phyloP scores from a whole-genome alignment of 2,797 vertebrate genomes.

The Chlorospingus flavigularis region DNA sequence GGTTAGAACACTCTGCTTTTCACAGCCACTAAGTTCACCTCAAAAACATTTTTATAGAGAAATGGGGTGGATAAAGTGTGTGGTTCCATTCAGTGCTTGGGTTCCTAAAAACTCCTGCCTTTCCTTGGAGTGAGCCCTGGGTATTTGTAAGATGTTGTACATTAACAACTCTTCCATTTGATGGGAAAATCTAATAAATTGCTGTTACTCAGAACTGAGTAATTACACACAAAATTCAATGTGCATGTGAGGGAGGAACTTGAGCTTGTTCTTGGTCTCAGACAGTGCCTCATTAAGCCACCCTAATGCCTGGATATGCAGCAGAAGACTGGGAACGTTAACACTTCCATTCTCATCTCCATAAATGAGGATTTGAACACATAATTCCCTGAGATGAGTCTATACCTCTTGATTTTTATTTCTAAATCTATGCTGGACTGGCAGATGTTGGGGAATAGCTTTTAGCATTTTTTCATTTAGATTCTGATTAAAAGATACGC shows the following conservation, averaged over 20 bases:
- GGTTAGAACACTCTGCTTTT: slow-evolving; percentile 22
- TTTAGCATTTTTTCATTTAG: slow-evolving; percentile 68
- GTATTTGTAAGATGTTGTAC: neutral
- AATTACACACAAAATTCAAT: slow-evolving; percentile 28
- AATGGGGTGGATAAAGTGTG: neutral
- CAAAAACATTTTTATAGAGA: neutral
- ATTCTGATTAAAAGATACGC: slow-evolving; percentile 75
- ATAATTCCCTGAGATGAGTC: slow-evolving; percentile 71
- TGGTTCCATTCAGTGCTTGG: neutral
- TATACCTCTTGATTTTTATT: slow-evolving; percentile 73
- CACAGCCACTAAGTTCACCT: neutral
- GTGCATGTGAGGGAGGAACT: slow-evolving; percentile 5
- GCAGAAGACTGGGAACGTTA: slow-evolving; percentile 42
- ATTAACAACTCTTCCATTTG: neutral
- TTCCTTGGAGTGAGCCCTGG: neutral
- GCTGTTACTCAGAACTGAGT: slow-evolving; percentile 39
- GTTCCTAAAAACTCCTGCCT: neutral
- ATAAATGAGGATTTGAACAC: slow-evolving; percentile 63
- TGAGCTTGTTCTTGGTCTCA: slow-evolving; percentile 47
- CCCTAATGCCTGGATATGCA: slow-evolving; percentile 31
- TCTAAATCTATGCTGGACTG: slow-evolving; percentile 71
- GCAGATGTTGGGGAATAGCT: slow-evolving; percentile 72
- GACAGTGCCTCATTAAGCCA: slow-evolving; percentile 50
- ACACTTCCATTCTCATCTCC: slow-evolving; percentile 55
- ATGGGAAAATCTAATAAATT: slow-evolving; percentile 52